Evolutionary conservation across 2,797 vertebrate genomes (phyloP).

Genomic region (Brachyrhaphis roseni): DNA sequence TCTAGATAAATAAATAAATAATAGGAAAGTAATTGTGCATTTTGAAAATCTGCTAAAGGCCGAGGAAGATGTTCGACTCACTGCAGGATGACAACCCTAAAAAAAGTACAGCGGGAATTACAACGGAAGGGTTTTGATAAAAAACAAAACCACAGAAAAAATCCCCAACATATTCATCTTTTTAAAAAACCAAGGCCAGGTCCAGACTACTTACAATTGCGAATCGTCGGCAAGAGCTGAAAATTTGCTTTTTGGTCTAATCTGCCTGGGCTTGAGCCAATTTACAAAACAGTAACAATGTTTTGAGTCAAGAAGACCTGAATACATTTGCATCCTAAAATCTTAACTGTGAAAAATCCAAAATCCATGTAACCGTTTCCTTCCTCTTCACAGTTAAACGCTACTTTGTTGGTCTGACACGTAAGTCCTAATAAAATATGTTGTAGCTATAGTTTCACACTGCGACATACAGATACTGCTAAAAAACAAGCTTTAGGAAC

Average conservation of each 20-base stretch:
- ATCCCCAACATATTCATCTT: not conserved
- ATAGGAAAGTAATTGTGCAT: not conserved
- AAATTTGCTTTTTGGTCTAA: not conserved
- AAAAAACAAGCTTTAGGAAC: not conserved
- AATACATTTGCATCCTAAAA: not conserved
- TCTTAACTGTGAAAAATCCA: not conserved
- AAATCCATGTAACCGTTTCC: not conserved
- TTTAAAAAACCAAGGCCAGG: not conserved
- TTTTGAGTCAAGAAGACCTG: not conserved
- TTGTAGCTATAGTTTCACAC: not conserved
- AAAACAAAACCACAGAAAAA: too few relatives aligned
- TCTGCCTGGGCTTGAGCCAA: not conserved
- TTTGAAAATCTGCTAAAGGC: not conserved
- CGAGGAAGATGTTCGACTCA: not conserved
- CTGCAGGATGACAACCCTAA: not conserved
- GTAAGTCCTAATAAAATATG: not conserved
- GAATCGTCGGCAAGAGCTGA: not conserved
- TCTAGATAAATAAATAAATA: slow-evolving; percentile 32
- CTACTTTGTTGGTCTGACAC: not conserved
- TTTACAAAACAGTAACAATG: not conserved
- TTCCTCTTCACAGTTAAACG: not conserved
- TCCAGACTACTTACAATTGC: not conserved
- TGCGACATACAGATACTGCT: not conserved
- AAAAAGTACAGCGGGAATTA: not conserved
- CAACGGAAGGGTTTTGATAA: not conserved